Base-by-base conservation (phyloP, 2,797 vertebrate species). In the Coregonus suidteri region DNA sequence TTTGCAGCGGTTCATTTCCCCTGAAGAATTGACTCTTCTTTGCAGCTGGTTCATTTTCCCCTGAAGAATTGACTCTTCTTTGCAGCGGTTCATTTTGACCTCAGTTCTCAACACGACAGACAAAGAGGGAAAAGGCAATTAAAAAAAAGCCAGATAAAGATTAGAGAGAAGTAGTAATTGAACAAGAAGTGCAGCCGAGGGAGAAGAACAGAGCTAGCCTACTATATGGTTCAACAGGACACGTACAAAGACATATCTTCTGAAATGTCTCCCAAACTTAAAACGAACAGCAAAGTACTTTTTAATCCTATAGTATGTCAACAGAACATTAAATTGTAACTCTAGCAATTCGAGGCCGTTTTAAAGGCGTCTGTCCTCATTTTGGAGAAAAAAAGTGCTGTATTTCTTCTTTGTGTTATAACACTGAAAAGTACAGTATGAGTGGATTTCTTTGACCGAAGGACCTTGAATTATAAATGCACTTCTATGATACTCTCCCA, bases 1-100 rank as follows among this genome's bases (percentile, higher is more conserved):
- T 25, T 25, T 25, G 25, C 25, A 25, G 25, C 25, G 25, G 25
- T 25, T 25, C 25, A 25, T 25, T 25, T 25, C 25, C 25, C 25
- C 25, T 25, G 25, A 25, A 25, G 25, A 25, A 25, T 25, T 0
- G 0, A 25, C 25, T 25, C 25, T 25, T 25, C 25, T 25, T 25
- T 25, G 25, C 25, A 25, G 25, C 25, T n/a, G 25, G 25, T 25
- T 51, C 3, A 35, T 34, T 0, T 0, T 4, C 20, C 66, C 41
- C 31, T 75, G 71, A 77, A 62, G 75, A 73, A 76, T 75, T 56
- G 5, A 41, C 37, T 13, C 53, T 31, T 18, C 30, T 6, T 31
- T 83, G 75, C 66, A 54, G 34, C 53, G 54, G 41, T 14, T 52
- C 54, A 71, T 75, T 80, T 37, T 35, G 15, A 34, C 53, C 67